phyloP scores from a whole-genome alignment of 2,113 vertebrate genomes.

The Promerops cafer region DNA sequence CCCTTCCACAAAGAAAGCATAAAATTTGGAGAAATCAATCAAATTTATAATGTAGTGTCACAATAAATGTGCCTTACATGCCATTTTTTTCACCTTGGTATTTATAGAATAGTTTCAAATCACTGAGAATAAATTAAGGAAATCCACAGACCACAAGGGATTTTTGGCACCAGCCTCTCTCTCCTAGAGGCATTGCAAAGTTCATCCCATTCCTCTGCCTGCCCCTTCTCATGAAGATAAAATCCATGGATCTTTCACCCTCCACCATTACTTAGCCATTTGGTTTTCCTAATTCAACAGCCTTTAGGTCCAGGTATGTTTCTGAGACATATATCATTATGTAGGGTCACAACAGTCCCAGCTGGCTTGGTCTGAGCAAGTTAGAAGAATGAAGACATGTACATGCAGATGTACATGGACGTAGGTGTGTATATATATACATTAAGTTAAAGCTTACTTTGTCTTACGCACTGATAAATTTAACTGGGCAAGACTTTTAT shows the following conservation, averaged over 20 bases:
- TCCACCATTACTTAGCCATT: neutral
- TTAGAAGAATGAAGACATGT: neutral
- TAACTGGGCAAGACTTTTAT: neutral
- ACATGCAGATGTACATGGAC: no score
- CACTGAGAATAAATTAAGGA: neutral
- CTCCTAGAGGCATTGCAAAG: neutral
- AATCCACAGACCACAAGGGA: neutral
- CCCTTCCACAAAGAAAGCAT: neutral
- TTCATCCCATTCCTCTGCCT: neutral
- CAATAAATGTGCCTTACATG: neutral
- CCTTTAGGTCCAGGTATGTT: neutral
- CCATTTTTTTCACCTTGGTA: neutral
- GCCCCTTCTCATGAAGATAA: neutral
- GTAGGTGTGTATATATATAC: neutral
- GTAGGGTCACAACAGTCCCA: neutral
- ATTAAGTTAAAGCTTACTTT: neutral
- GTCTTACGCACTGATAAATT: neutral
- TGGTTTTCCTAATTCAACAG: neutral
- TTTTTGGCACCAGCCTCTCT: neutral
- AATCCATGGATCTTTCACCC: neutral
- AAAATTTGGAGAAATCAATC: neutral
- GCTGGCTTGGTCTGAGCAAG: accelerated
- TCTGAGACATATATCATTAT: neutral
- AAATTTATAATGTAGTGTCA: neutral
- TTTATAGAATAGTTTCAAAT: neutral